phyloP scores from a whole-genome alignment of 2,888 invertebrate genomes.

The Torymus aiolomorphi region DNA sequence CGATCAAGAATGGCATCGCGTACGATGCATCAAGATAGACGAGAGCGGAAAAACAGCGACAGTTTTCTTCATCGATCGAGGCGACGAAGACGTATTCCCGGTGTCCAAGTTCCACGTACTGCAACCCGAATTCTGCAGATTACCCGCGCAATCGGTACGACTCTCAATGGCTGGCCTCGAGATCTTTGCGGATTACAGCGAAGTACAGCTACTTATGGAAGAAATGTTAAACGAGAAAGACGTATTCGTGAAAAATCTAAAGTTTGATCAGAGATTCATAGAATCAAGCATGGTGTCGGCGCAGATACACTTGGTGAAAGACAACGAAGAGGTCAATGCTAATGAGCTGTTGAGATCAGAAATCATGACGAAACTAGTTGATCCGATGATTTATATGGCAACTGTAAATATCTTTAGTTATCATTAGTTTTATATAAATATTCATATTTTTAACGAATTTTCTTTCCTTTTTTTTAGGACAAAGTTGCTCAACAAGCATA shows the following conservation, averaged over 20 bases:
- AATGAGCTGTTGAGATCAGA: constrained; percentile 21
- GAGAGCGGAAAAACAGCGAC: constrained; percentile 60
- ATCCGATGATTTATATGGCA: constrained; percentile 21
- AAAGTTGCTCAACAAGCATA: constrained; percentile 45
- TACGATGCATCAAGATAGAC: constrained; percentile 72
- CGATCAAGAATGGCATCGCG: constrained; percentile 76
- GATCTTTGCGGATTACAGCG: constrained; percentile 77
- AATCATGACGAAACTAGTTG: constrained; percentile 31
- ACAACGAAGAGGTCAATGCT: neutral
- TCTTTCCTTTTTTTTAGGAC: constrained; percentile 33
- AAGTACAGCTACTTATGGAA: constrained; percentile 71
- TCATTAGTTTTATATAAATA: neutral
- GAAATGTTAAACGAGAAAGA: constrained; percentile 71
- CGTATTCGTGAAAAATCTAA: constrained; percentile 20
- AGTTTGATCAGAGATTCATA: neutral
- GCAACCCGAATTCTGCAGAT: constrained; percentile 80
- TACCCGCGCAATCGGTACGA: constrained; percentile 85
- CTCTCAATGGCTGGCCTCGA: constrained; percentile 84
- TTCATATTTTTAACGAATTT: neutral
- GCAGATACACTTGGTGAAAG: constrained; percentile 15
- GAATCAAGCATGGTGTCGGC: constrained; percentile 3
- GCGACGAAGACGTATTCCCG: constrained; percentile 81
- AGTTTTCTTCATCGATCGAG: constrained; percentile 84
- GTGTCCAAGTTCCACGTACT: constrained; percentile 79
- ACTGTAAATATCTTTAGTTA: constrained; percentile 30